These are phyloP conservation scores for Caenorhabditis sinica DNA, from an alignment of 2,888 invertebrate species.

Conservation along the genomic window DNA sequence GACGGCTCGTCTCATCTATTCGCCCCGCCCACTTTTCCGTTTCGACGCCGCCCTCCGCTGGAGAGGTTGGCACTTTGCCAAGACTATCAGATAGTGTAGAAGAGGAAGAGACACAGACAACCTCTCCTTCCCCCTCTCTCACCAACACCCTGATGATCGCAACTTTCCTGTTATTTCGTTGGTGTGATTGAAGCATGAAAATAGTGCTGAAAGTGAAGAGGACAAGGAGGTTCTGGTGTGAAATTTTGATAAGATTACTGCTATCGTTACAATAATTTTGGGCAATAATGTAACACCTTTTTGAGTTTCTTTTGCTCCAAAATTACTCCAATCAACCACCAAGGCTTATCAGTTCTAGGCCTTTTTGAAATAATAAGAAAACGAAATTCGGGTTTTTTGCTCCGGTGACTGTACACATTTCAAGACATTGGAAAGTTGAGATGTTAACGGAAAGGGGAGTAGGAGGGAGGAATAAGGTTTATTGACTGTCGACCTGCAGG, in stretches of 20 bases:
- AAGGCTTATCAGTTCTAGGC: conserved; percentile 19
- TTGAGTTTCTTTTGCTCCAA: background rate
- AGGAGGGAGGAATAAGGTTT: background rate
- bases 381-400: conserved; percentile 33
- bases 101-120: conserved; percentile 43
- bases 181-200: conserved; percentile 49
- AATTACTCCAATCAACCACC: background rate
- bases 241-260: conserved; percentile 61
- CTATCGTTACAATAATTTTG: conserved; percentile 59
- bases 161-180: conserved; percentile 59
- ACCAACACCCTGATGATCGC: conserved; percentile 38
- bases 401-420: conserved; percentile 29
- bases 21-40: conserved; percentile 42
- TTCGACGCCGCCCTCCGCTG: conserved; percentile 54
- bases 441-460: conserved; percentile 8
- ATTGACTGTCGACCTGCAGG: conserved; percentile 34
- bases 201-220: conserved; percentile 27
- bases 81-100: conserved; percentile 15
- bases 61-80: conserved; percentile 52
- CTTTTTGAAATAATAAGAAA: conserved; percentile 14
- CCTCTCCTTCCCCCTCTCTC: background rate
- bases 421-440: conserved; percentile 24
- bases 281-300: conserved; percentile 62
- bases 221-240: conserved; percentile 7
- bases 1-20: conserved; percentile 40